A percentile compares a stretch with the other conserved stretches of the same genome.
Conservation (phyloP, 2,113 vertebrate species). For the Xyrauchen texanus region DNA sequence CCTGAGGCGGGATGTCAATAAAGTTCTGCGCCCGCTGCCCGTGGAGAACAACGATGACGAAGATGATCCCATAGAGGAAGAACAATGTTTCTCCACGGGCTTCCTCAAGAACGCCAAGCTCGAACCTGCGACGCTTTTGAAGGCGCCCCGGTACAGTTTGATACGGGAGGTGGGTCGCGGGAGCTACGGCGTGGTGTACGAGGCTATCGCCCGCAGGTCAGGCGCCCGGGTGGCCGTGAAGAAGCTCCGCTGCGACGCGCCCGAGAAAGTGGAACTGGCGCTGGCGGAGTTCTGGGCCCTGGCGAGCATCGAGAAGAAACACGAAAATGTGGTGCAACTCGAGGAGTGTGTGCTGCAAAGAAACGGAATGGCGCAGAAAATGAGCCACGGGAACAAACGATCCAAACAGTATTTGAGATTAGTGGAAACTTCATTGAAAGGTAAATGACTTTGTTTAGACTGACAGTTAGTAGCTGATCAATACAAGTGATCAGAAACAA, state of each 20-base stretch:
- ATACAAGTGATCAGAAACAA: too few species aligned
- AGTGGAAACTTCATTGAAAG: slow-evolving; percentile 96
- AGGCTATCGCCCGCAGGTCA: slow-evolving; percentile 82
- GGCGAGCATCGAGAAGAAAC: slow-evolving; percentile 87
- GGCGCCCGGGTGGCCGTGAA: slow-evolving; percentile 90
- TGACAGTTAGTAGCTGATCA: too few species aligned
- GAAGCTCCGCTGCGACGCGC: slow-evolving; percentile 92
- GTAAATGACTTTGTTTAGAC: slow-evolving; percentile 61
- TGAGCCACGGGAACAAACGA: slow-evolving; percentile 92
- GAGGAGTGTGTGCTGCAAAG: slow-evolving; percentile 96
- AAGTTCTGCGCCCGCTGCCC: slow-evolving; percentile 68
- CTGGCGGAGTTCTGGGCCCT: slow-evolving; percentile 95
- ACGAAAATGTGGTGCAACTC: slow-evolving; percentile 93
- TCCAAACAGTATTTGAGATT: slow-evolving; percentile 90
- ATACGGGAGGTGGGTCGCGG: slow-evolving; percentile 91
- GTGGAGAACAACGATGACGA: slow-evolving; percentile 61
- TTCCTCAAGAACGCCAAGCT: slow-evolving; percentile 42
- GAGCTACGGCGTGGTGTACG: slow-evolving; percentile 93
- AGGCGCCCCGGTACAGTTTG: slow-evolving; percentile 82
- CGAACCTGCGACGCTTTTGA: slow-evolving; percentile 24
- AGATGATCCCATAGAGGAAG: slow-evolving; percentile 56
- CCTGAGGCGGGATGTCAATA: slow-evolving; percentile 63
- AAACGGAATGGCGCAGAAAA: slow-evolving; percentile 91
- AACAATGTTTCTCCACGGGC: slow-evolving; percentile 66
- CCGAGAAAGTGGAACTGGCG: slow-evolving; percentile 93